A percentile compares a stretch with the other conserved stretches of the same genome.
Conservation (phyloP, 2,888 invertebrate species). For the Plusia festucae region DNA sequence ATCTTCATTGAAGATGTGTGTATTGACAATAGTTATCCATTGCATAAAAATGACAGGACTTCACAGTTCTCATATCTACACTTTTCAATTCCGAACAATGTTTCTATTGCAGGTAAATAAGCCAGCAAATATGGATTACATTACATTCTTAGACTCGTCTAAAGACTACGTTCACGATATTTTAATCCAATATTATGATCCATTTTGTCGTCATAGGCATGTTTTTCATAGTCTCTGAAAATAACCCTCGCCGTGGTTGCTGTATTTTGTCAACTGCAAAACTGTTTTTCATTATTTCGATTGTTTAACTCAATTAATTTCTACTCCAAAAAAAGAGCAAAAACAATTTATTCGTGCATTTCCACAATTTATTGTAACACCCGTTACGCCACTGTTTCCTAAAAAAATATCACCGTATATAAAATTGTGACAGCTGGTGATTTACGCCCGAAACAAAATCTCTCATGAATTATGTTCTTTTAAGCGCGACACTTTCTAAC, state of each 20-base stretch:
- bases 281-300: conserved; percentile 7
- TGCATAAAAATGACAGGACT: too few relatives aligned
- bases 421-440: conserved; percentile 73
- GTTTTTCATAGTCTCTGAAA: background rate
- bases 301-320: conserved; percentile 42
- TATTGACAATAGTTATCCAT: too few relatives aligned
- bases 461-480: conserved; percentile 79
- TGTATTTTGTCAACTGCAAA: conserved; percentile 1
- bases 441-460: conserved; percentile 78
- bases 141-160: too few relatives aligned
- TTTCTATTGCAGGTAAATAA: too few relatives aligned
- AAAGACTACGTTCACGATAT: too few relatives aligned
- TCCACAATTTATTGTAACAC: conserved; percentile 56
- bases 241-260: background rate
- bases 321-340: conserved; percentile 26
- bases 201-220: background rate
- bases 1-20: too few relatives aligned
- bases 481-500: conserved; percentile 79
- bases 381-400: conserved; percentile 48
- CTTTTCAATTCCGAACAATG: too few relatives aligned
- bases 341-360: conserved; percentile 49
- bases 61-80: too few relatives aligned
- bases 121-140: too few relatives aligned
- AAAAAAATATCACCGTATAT: conserved; percentile 66
- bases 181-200: background rate